A percentile compares a stretch with the other conserved stretches of the same genome.
Evolutionary conservation across 2,888 invertebrate species (phyloP).

Genomic region (Teleogryllus oceanicus): DNA sequence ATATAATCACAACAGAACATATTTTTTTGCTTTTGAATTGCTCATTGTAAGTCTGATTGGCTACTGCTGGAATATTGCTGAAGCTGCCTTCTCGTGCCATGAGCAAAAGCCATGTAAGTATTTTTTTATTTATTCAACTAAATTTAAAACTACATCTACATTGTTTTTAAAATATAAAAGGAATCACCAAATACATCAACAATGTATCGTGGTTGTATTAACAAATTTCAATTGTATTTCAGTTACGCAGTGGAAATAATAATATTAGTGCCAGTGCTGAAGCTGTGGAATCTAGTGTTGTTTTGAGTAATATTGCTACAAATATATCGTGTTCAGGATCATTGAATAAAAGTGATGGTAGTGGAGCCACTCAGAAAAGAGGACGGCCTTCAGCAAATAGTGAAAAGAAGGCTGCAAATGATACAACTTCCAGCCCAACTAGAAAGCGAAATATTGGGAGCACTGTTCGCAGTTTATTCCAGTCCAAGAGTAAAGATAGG

Average conservation of each 20-base stretch:
- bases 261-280: conserved; percentile 27
- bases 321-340: conserved; percentile 6
- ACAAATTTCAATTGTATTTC: not conserved
- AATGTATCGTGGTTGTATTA: no score
- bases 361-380: conserved; percentile 30
- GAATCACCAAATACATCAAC: no score
- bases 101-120: conserved; percentile 29
- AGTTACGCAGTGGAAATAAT: conserved; percentile 36
- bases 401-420: conserved; percentile 21
- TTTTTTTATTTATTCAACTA: not conserved
- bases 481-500: conserved; percentile 31
- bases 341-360: conserved; percentile 23
- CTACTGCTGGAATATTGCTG: not conserved
- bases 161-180: not conserved
- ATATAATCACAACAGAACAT: no score
- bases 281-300: not conserved
- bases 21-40: not conserved
- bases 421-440: conserved; percentile 31
- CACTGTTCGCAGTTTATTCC: conserved; percentile 33
- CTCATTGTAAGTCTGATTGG: not conserved
- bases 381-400: conserved; percentile 24
- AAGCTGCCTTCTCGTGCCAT: conserved; percentile 21
- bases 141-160: not conserved
- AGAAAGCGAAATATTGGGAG: conserved; percentile 32
- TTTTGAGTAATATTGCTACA: conserved; percentile 2